A percentile compares a stretch with the other conserved stretches of the same genome.
Conservation (phyloP, 2,113 vertebrate species). For the Cacatua alba region DNA sequence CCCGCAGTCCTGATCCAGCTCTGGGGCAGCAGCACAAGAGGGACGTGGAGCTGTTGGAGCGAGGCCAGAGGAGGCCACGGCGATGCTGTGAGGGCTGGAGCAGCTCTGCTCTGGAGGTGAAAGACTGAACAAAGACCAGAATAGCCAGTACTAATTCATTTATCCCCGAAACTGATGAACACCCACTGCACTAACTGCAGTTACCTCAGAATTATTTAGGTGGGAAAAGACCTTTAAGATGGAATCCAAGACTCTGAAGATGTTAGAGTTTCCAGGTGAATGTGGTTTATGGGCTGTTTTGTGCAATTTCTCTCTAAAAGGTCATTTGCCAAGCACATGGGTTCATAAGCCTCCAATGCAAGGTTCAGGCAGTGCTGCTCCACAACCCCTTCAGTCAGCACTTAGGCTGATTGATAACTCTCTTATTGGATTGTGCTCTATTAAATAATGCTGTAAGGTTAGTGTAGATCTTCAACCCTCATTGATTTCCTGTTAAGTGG, state of each 20-base stretch:
- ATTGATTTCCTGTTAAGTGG: neutral
- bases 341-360: neutral
- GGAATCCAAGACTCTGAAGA: neutral
- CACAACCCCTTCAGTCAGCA: neutral
- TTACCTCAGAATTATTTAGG: neutral
- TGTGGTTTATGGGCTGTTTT: neutral
- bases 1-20: neutral
- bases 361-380: neutral
- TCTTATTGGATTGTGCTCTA: neutral
- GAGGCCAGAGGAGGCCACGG: neutral
- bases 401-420: neutral
- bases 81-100: neutral
- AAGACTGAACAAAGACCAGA: neutral
- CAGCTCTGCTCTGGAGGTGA: neutral
- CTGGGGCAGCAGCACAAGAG: neutral
- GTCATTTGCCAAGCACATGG: neutral
- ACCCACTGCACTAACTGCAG: neutral
- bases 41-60: neutral
- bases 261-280: neutral
- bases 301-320: neutral
- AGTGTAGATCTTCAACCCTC: neutral
- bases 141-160: neutral
- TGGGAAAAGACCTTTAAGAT: neutral
- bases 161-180: neutral
- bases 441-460: neutral